Percentiles rank a stretch among this genome's conserved stretches.
Conservation (phyloP, 2,113 vertebrate genomes). For the Equus przewalskii region DNA sequence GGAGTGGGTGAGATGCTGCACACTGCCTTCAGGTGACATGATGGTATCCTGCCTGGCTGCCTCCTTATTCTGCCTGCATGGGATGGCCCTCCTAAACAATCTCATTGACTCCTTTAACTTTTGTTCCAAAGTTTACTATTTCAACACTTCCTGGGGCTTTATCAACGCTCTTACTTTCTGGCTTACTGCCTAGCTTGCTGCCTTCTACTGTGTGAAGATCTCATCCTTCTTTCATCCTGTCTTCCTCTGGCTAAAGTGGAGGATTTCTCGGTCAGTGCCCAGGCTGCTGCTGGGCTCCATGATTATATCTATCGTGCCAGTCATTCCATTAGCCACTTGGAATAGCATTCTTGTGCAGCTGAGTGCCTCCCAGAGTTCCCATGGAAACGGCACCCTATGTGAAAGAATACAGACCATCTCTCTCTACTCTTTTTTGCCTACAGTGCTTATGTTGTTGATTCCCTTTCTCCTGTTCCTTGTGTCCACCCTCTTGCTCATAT, state of each 20-base stretch:
- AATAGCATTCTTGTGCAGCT: neutral
- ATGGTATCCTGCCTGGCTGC: slow-evolving; percentile 9
- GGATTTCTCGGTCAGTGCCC: neutral
- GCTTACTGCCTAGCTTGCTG: slow-evolving; percentile 50
- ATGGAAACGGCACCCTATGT: neutral
- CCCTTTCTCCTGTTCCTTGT: slow-evolving; percentile 67
- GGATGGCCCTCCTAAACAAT: neutral
- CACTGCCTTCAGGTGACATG: neutral
- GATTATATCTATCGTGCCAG: neutral
- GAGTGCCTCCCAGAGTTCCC: neutral
- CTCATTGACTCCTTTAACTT: neutral
- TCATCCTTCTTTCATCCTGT: slow-evolving; percentile 38
- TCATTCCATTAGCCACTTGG: neutral
- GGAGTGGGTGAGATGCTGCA: neutral
- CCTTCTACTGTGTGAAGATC: slow-evolving; percentile 70
- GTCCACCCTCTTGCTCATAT: slow-evolving; percentile 67
- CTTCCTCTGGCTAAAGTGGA: slow-evolving; percentile 64
- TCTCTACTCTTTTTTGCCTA: fast-evolving
- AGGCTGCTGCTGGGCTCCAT: slow-evolving; percentile 36
- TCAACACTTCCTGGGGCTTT: neutral
- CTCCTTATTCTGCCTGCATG: slow-evolving; percentile 50
- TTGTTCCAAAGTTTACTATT: fast-evolving
- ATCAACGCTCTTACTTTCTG: slow-evolving; percentile 2
- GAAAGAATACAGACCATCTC: fast-evolving
- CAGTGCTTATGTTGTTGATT: neutral